These are phyloP conservation scores for Diorhabda carinulata DNA, from an alignment of 1,140 invertebrate species.

Conservation along the genomic window DNA sequence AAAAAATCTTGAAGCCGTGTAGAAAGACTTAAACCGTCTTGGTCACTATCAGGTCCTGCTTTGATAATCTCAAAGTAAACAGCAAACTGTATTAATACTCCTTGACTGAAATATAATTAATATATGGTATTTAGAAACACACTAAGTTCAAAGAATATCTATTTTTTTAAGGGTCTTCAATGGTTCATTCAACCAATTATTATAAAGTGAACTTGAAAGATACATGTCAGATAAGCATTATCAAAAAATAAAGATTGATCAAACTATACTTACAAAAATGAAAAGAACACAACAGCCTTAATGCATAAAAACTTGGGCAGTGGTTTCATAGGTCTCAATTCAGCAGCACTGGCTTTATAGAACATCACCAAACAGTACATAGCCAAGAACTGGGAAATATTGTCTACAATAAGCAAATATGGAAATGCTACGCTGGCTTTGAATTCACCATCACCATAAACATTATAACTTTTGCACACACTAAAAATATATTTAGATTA, in stretches of 20 bases:
- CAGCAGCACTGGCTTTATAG: slow-evolving; percentile 82
- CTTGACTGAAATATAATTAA: slow-evolving; percentile 67
- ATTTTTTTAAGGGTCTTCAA: too few species aligned
- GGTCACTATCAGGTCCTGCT: slow-evolving; percentile 63
- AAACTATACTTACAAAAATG: slow-evolving; percentile 86
- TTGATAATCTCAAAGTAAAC: slow-evolving; percentile 74
- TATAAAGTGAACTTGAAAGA: too few species aligned
- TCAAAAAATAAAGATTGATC: background rate
- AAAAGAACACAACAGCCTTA: slow-evolving; percentile 96
- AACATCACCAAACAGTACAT: slow-evolving; percentile 96
- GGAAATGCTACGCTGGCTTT: slow-evolving; percentile 78
- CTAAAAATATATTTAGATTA: slow-evolving; percentile 50
- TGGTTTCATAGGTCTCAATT: slow-evolving; percentile 87
- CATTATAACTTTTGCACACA: slow-evolving; percentile 78
- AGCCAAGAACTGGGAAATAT: slow-evolving; percentile 91
- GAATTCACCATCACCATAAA: slow-evolving; percentile 90
- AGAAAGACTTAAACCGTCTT: slow-evolving; percentile 66
- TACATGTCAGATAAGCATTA: too few species aligned
- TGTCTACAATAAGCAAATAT: slow-evolving; percentile 88
- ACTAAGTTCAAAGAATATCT: too few species aligned
- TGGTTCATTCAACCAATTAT: too few species aligned
- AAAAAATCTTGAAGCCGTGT: slow-evolving; percentile 79
- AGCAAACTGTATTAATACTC: slow-evolving; percentile 81
- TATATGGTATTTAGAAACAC: background rate
- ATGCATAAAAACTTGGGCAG: slow-evolving; percentile 97